Evolutionary conservation across 2,113 vertebrate species (phyloP).

Genomic region (Saccopteryx leptura): DNA sequence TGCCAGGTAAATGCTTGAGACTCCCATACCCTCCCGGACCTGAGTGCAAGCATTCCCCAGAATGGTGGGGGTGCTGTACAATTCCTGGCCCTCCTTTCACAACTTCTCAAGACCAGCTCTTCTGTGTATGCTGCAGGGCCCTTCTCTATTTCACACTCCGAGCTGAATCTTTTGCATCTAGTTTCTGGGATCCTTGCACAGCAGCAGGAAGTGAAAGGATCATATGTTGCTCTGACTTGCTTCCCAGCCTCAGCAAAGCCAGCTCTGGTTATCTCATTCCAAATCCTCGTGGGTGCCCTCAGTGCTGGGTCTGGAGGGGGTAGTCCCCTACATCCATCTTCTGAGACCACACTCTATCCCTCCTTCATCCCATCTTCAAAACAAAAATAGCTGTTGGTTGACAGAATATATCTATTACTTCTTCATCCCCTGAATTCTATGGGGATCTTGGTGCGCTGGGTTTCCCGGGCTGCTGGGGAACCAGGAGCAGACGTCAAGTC

Average conservation of each 20-base stretch:
- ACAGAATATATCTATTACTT: background rate
- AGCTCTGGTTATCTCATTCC: background rate
- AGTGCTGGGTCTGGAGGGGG: background rate
- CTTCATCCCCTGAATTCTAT: background rate
- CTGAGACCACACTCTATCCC: background rate
- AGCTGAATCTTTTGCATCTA: no score
- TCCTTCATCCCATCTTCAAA: background rate
- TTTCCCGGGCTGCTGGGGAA: background rate
- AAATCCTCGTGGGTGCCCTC: background rate
- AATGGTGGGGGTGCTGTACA: rapidly evolving
- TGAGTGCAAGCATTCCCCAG: background rate
- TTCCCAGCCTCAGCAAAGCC: background rate
- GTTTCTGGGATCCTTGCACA: background rate
- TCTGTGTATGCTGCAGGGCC: background rate
- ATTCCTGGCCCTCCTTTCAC: background rate
- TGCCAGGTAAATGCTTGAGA: background rate
- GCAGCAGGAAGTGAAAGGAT: background rate
- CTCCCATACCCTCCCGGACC: background rate
- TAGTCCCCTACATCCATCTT: background rate
- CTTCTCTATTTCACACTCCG: background rate
- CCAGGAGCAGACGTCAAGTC: background rate
- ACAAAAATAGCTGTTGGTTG: background rate
- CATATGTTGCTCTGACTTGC: background rate
- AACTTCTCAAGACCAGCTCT: background rate
- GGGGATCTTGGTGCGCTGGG: background rate